phyloP scores from a whole-genome alignment of 1,140 invertebrate species.

The Trichoplusia ni region DNA sequence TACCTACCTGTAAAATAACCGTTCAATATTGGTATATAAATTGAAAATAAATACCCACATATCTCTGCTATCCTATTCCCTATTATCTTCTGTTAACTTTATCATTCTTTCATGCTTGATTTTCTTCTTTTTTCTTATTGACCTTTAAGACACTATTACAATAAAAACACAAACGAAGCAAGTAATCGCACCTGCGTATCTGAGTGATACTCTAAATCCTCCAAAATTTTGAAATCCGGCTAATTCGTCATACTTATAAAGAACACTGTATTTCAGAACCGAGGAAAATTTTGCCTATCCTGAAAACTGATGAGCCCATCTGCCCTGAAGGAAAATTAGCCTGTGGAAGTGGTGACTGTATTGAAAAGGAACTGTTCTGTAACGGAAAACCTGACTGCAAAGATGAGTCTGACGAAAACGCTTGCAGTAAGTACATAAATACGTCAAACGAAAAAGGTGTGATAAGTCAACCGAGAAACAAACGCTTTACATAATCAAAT shows the following conservation, averaged over 20 bases:
- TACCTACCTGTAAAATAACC: slow-evolving; percentile 21
- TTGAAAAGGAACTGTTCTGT: slow-evolving; percentile 95
- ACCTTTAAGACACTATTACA: slow-evolving; percentile 54
- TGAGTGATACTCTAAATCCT: slow-evolving; percentile 2
- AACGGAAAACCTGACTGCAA: slow-evolving; percentile 95
- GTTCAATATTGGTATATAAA: no score
- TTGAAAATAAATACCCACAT: slow-evolving; percentile 29
- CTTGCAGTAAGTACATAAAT: slow-evolving; percentile 90
- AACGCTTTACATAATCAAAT: background rate
- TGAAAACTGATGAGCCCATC: slow-evolving; percentile 95
- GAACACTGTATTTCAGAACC: slow-evolving; percentile 85
- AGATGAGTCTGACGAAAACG: slow-evolving; percentile 97
- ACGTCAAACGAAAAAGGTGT: background rate
- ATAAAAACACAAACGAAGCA: slow-evolving; percentile 51
- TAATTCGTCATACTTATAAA: background rate
- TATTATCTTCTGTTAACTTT: slow-evolving; percentile 53
- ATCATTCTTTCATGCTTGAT: slow-evolving; percentile 67
- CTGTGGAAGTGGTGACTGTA: slow-evolving; percentile 94
- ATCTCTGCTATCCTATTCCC: slow-evolving; percentile 44
- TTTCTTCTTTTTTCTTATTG: slow-evolving; percentile 57
- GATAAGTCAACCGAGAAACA: background rate
- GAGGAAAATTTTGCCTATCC: slow-evolving; percentile 91
- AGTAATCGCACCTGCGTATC: slow-evolving; percentile 19
- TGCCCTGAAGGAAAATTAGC: slow-evolving; percentile 93
- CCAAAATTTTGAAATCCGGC: background rate